These are phyloP conservation scores for Phataginus tetradactyla DNA, from an alignment of 2,797 vertebrate species.

Conservation along the genomic window DNA sequence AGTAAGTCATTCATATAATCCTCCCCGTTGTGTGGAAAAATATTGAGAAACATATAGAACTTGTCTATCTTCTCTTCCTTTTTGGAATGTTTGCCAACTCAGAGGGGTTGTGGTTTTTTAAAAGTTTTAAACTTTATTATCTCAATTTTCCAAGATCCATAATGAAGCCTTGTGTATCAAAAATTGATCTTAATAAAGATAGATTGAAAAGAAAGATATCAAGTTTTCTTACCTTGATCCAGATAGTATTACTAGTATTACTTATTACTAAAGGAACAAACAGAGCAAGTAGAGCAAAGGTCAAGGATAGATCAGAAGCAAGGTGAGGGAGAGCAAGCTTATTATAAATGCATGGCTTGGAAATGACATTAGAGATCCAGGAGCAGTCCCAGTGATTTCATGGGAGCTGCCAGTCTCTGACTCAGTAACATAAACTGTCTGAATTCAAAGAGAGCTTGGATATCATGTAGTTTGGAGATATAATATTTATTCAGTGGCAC, in stretches of 20 bases:
- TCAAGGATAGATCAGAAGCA: background rate
- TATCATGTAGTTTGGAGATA: background rate
- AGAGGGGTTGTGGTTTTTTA: background rate
- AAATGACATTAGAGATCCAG: background rate
- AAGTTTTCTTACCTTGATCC: background rate
- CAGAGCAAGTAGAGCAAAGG: background rate
- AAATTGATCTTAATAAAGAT: background rate
- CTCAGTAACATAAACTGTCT: background rate
- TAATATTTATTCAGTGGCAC: background rate
- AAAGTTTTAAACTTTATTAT: background rate
- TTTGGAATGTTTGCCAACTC: background rate
- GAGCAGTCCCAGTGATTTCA: background rate
- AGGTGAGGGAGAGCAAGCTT: background rate
- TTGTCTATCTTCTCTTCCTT: background rate
- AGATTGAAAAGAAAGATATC: background rate
- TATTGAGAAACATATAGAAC: background rate
- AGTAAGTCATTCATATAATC: rapidly evolving
- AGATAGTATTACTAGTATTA: background rate
- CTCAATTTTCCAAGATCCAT: background rate
- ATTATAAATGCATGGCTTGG: background rate
- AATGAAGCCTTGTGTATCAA: background rate
- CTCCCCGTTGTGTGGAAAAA: background rate
- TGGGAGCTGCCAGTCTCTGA: background rate
- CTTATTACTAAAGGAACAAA: background rate
- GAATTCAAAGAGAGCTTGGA: background rate